These are phyloP conservation scores for Sus scrofa DNA, from an alignment of 2,113 vertebrate genomes.

Conservation along the genomic window T2T-Sscrofa CM000818.6:124376001-124376500, in stretches of 20 bases:
- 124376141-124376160: not conserved
- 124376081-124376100: not conserved
- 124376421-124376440: not conserved
- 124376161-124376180: not conserved
- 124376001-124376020: not conserved
- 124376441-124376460: constrained; percentile 38
- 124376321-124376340: not conserved
- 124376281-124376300: not conserved
- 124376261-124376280: not conserved
- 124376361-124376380: not conserved
- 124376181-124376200: not conserved
- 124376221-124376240: rapidly evolving
- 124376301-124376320: not conserved
- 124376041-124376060: not conserved
- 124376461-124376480: constrained; percentile 37
- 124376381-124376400: not conserved
- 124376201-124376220: not conserved
- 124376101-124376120: not conserved
- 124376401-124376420: not conserved
- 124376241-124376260: not conserved
- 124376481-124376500: not conserved
- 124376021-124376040: not conserved
- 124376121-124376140: not conserved
- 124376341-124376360: not conserved
- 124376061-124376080: not conserved